These are phyloP conservation scores for Chymomyza costata DNA, from an alignment of 1,140 invertebrate genomes.

Conservation along the genomic window DNA sequence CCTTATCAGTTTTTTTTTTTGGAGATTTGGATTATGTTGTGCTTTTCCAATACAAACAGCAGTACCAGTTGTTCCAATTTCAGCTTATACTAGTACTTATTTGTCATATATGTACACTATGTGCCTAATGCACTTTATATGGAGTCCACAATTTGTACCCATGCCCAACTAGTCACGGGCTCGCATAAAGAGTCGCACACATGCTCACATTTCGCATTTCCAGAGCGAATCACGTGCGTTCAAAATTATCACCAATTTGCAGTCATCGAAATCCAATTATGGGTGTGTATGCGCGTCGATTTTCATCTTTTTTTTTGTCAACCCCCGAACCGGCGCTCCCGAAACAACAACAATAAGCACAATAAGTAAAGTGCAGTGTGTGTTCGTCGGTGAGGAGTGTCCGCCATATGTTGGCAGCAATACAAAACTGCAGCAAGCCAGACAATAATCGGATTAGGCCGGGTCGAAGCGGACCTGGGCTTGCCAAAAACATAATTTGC, in stretches of 20 bases:
- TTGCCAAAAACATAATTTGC: constrained; percentile 67
- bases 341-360: constrained; percentile 30
- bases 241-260: constrained; percentile 75
- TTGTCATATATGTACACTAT: too few relatives aligned
- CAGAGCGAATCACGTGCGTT: constrained; percentile 59
- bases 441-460: constrained; percentile 71
- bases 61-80: too few relatives aligned
- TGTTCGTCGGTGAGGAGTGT: constrained; percentile 13
- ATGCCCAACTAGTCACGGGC: constrained; percentile 37
- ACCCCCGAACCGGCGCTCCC: constrained; percentile 14
- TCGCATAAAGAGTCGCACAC: constrained; percentile 47
- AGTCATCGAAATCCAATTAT: constrained; percentile 75
- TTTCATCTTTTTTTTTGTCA: too few relatives aligned
- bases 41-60: too few relatives aligned
- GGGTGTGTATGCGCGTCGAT: constrained; percentile 36
- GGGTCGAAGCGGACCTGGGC: constrained; percentile 21
- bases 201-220: constrained; percentile 51
- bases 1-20: too few relatives aligned
- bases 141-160: too few relatives aligned
- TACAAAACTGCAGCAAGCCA: constrained; percentile 41
- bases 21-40: too few relatives aligned
- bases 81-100: too few relatives aligned
- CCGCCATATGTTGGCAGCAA: constrained; percentile 47
- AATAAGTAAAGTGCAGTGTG: constrained; percentile 28
- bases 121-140: too few relatives aligned